Percentiles rank a stretch among this genome's conserved stretches.
Evolutionary conservation across 1,140 invertebrate genomes (phyloP).

Genomic region (Hydropsyche tenuis): DNA sequence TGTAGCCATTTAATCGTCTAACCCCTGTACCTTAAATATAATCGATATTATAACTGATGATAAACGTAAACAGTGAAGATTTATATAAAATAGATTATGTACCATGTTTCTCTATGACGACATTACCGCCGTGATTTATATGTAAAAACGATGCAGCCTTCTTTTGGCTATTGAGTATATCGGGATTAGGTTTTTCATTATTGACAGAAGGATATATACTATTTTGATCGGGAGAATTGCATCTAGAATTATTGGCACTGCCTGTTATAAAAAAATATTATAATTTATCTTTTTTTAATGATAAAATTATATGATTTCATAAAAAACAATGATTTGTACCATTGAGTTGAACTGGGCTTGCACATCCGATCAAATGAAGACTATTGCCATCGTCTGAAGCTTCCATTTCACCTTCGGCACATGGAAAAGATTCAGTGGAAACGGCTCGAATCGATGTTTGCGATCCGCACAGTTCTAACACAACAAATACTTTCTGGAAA

Average conservation of each 20-base stretch:
- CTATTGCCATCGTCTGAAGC: constrained; percentile 45
- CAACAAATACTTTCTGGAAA: constrained; percentile 73
- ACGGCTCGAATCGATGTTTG: constrained; percentile 57
- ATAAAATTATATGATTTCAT: constrained; percentile 11
- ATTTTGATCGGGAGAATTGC: constrained; percentile 15
- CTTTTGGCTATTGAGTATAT: background rate
- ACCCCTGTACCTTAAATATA: constrained; percentile 26
- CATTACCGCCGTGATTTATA: constrained; percentile 40
- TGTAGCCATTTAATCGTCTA: constrained; percentile 35
- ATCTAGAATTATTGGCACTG: constrained; percentile 7
- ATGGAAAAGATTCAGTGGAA: constrained; percentile 44
- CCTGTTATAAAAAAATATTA: background rate
- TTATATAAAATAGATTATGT: background rate
- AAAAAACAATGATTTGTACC: background rate
- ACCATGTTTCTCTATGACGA: constrained; percentile 39
- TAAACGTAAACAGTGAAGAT: too few relatives aligned
- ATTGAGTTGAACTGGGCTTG: constrained; percentile 38
- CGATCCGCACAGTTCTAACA: constrained; percentile 70
- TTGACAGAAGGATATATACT: background rate
- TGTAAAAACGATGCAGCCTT: constrained; percentile 22
- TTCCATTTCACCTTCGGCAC: constrained; percentile 36
- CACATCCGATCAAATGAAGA: constrained; percentile 43
- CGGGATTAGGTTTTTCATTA: background rate
- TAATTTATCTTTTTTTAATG: background rate
- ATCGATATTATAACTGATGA: background rate